These are phyloP conservation scores for Larimichthys crocea DNA, from an alignment of 2,113 vertebrate genomes.

Conservation along the genomic window DNA sequence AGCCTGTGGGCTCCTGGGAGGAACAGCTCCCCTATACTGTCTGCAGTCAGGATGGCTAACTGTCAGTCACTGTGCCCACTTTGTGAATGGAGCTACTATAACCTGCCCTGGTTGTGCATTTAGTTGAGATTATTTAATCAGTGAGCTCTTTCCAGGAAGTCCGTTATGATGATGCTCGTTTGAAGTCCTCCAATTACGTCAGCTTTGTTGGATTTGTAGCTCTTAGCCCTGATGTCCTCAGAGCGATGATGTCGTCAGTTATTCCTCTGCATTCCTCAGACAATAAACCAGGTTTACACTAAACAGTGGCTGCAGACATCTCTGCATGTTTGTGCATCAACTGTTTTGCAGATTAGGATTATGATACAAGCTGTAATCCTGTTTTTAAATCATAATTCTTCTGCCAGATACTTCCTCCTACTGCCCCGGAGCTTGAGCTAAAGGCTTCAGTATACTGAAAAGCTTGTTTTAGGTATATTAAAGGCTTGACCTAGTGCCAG, in stretches of 20 bases:
- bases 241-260: conserved; percentile 58
- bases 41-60: conserved; percentile 52
- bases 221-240: conserved; percentile 45
- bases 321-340: conserved; percentile 19
- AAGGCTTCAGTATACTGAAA: not conserved
- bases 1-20: conserved; percentile 68
- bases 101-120: conserved; percentile 49
- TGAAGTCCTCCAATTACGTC: conserved; percentile 52
- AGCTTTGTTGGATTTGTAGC: conserved; percentile 36
- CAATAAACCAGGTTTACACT: conserved; percentile 72
- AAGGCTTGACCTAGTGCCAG: not conserved
- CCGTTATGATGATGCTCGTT: conserved; percentile 60
- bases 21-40: conserved; percentile 56
- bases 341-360: conserved; percentile 35
- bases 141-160: conserved; percentile 71
- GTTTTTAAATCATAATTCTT: conserved; percentile 35
- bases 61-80: conserved; percentile 63
- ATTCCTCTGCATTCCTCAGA: conserved; percentile 67
- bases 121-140: conserved; percentile 72
- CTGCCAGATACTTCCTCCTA: conserved; percentile 4
- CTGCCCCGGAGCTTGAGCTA: not conserved
- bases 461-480: not conserved
- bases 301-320: conserved; percentile 45
- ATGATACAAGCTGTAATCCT: conserved; percentile 16
- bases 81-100: conserved; percentile 61